These are phyloP conservation scores for Channallabes apus DNA, from an alignment of 2,797 vertebrate species.

Conservation along the genomic window DNA sequence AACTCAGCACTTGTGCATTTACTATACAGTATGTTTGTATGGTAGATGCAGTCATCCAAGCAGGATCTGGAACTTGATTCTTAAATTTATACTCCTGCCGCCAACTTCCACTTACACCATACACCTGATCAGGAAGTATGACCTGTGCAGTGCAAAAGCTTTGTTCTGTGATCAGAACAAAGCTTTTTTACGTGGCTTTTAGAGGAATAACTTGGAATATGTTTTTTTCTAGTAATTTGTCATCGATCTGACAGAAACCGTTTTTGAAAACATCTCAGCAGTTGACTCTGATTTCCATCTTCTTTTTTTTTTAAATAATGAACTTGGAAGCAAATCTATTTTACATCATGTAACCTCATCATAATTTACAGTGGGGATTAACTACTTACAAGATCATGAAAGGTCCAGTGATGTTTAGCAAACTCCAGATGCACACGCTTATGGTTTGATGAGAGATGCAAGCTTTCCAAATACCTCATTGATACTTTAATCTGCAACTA, in stretches of 20 bases:
- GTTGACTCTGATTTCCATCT: background rate
- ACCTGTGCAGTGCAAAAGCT: background rate
- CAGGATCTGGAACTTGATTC: background rate
- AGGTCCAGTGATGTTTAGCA: background rate
- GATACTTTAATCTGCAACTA: constrained; percentile 16
- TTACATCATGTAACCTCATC: background rate
- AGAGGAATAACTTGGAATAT: background rate
- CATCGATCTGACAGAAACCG: background rate
- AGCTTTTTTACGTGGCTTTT: background rate
- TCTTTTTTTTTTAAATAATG: background rate
- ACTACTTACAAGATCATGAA: constrained; percentile 1
- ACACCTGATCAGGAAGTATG: background rate
- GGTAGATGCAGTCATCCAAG: background rate
- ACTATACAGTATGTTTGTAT: background rate
- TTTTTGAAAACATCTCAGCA: background rate
- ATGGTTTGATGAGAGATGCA: background rate
- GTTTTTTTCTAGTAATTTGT: constrained; percentile 3
- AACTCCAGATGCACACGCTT: constrained; percentile 15
- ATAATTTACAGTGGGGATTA: background rate
- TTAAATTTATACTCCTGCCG: background rate
- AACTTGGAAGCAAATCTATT: background rate
- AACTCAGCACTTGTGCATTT: background rate
- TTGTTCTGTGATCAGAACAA: background rate
- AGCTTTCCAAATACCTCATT: background rate
- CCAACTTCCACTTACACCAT: background rate